Evolutionary conservation across 2,797 vertebrate species (phyloP), one percentile per base, ranked within the genome.

Genomic region (Neostethus bicornis): DNA sequence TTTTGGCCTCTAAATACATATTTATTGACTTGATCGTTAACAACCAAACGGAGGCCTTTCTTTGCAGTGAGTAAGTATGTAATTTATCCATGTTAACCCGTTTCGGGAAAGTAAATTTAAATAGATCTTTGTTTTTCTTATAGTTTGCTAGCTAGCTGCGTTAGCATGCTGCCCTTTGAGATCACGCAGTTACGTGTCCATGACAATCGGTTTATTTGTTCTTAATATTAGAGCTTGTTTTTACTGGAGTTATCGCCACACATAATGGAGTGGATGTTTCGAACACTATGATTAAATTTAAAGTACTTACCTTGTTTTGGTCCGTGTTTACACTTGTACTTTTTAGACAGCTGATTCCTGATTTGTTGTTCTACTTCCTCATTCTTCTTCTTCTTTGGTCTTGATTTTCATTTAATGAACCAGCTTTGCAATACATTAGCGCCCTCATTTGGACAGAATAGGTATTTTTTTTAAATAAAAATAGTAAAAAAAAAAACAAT

Each of bases 331-430:
- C 46, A 79, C 74, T 80, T 83, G 31, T 61, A 86, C 80, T 89
- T 85, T 77, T 75, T 59, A 69, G 75, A 80, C 87, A 90, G 83
- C 86, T 89, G 84, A 82, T 75, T 88, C 58, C 75, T 77, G 70
- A 72, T 72, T 83, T 55, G 80, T 73, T 55, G 28, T 77, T 80
- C 57, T 60, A 37, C 66, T 51, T 68, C 28, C 44, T 44, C 26
- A 16, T 51, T 51, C 2, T 64, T 16, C 32, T 12, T 20, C 39
- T 34, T 46, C 21, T 37, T 4, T 31, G 3, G 4, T 4, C 8
- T n/a, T 42, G 16, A n/a, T 5, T 17, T 5, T 19, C 5, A 24
- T 31, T 6, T 1, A 2, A 10, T 5, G 29, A 28, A 23, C 13
- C 5, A 4, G 4, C 26, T 10, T 4, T 0, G 14, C 7, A 0